Evolutionary conservation across 2,113 vertebrate species (phyloP).

Genomic region (Pithys albifrons): DNA sequence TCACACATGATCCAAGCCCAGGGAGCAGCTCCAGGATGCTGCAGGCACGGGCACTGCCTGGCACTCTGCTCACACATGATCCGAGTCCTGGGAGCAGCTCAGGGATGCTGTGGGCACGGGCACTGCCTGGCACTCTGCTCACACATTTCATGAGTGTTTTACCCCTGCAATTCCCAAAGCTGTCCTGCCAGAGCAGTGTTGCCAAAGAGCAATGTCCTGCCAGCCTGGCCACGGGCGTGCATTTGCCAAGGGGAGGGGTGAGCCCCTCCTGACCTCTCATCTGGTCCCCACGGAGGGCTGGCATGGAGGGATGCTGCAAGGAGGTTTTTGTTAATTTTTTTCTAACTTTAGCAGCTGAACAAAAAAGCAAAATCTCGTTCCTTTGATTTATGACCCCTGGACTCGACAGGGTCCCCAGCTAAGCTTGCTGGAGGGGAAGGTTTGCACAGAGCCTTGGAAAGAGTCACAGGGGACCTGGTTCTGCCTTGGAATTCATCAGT

Average conservation of each 20-base stretch:
- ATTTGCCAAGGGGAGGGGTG: background rate
- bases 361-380: background rate
- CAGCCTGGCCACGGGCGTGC: accelerated
- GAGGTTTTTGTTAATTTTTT: background rate
- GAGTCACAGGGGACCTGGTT: background rate
- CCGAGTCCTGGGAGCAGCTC: background rate
- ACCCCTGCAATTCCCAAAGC: background rate
- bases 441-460: accelerated
- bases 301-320: background rate
- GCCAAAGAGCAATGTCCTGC: background rate
- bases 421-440: background rate
- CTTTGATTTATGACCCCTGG: background rate
- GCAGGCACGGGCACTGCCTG: background rate
- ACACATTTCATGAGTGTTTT: background rate
- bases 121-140: background rate
- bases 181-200: background rate
- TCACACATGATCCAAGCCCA: background rate
- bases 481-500: background rate
- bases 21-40: background rate
- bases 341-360: background rate
- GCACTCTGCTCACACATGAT: background rate
- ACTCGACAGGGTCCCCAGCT: background rate
- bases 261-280: accelerated
- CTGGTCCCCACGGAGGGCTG: background rate
- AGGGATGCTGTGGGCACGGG: background rate